Base-by-base conservation (phyloP, 1,140 invertebrate genomes). In the Lepidotrigona ventralis region DNA sequence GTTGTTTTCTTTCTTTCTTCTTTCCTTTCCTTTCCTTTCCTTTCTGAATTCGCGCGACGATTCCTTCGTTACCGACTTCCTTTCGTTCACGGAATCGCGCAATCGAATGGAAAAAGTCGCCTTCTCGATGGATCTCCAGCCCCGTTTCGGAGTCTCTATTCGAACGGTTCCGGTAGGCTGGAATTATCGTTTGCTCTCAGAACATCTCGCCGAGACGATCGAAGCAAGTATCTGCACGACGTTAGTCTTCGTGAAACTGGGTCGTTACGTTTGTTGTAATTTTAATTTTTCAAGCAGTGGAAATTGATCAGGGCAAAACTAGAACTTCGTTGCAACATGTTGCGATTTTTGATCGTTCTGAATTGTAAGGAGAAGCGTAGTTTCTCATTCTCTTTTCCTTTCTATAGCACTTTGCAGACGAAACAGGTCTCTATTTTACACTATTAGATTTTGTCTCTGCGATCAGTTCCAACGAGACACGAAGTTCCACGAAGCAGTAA, bases 51-150 rank as follows among this genome's bases (percentile, higher is more conserved):
- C 60, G 63, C 60, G 63, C 6, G 51, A 5, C 29, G 56, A 70
- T 82, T 53, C 66, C 73, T 63, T 56, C 75, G 66, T 77, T 78
- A 70, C 26, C 15, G 66, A 58, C n/a, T 29, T 23, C 15, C 23
- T 9, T 54, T 64, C 56, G 8, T 63, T 15, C 21, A 56, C 17
- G 39, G 26, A 79, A 60, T 51, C 54, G 33, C 8, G 33, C 12
- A 29, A 80, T 80, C 15, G 69, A 33, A 73, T 5, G 54, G 46
- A 60, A 80, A 46, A 46, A 39, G 19, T 11, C 19, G 15, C 2
- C 8, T 21, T 14, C 23, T 26, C n/a, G 14, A 69, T n/a, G 51
- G 69, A 69, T 17, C 23, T 33, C 11, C 19, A 26, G 15, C 33
- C 11, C 15, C 39, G 39, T 23, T n/a, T 68, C 46, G 14, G 33